phyloP scores from a whole-genome alignment of 2,797 vertebrate species.

The Furcifer pardalis region DNA sequence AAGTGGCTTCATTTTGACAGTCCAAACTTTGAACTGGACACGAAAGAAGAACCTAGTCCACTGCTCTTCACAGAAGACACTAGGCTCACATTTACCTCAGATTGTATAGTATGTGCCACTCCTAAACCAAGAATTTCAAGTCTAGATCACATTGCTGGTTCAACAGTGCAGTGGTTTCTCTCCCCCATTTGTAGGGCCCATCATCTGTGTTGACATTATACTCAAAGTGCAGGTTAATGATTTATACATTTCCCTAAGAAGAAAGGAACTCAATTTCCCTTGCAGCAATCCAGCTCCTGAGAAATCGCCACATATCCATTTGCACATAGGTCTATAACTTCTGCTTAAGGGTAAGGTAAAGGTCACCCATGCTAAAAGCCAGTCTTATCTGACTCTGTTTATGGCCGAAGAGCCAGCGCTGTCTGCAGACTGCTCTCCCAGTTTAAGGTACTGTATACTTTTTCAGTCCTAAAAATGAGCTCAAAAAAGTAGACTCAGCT shows the following conservation, averaged over 20 bases:
- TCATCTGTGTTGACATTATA: constrained; percentile 55
- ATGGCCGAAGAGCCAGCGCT: no score
- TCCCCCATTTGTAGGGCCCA: constrained; percentile 3
- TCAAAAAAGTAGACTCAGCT: no score
- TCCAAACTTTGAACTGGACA: no score
- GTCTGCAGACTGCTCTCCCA: neutral
- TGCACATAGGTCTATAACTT: neutral
- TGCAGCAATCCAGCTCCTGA: neutral
- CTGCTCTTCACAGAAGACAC: neutral
- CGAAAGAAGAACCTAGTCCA: neutral
- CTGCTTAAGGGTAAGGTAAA: neutral
- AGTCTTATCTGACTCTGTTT: no score
- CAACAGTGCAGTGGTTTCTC: neutral
- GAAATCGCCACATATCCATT: neutral
- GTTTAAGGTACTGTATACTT: no score
- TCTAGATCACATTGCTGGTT: neutral
- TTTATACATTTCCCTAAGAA: constrained; percentile 42
- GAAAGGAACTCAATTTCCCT: fast-evolving
- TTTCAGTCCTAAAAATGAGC: no score
- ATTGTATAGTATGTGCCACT: neutral
- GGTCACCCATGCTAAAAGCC: no score
- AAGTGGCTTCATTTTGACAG: no score
- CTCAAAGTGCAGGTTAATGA: constrained; percentile 60
- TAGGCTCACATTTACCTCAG: no score
- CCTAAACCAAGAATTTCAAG: fast-evolving